phyloP scores from a whole-genome alignment of 30 jellyfish, hydroid and myxozoan species.

The Aurelia sp. region DNA sequence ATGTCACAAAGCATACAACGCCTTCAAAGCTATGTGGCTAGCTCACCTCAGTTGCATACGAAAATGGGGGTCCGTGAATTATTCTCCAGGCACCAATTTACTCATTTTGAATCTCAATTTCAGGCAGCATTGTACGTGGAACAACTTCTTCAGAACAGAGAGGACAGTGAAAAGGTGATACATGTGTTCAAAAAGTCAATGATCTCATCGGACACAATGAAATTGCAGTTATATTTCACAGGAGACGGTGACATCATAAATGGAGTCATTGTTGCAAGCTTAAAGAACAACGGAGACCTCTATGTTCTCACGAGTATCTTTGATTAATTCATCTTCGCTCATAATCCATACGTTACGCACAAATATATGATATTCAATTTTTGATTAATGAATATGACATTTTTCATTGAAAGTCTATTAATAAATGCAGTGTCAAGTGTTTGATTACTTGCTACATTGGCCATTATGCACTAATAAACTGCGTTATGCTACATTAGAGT shows the following conservation, averaged over 20 bases:
- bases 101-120: background rate
- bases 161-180: conserved; percentile 44
- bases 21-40: too few relatives aligned
- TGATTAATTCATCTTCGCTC: conserved; percentile 20
- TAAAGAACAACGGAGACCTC: conserved; percentile 43
- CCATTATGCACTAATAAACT: too few relatives aligned
- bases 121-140: conserved; percentile 57
- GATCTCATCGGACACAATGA: conserved; percentile 45
- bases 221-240: conserved; percentile 20
- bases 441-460: too few relatives aligned
- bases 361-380: too few relatives aligned
- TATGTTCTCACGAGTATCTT: conserved; percentile 16
- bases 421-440: too few relatives aligned
- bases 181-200: conserved; percentile 30
- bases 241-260: conserved; percentile 68
- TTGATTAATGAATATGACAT: too few relatives aligned
- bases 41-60: too few relatives aligned
- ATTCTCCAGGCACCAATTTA: background rate
- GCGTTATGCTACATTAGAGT: too few relatives aligned
- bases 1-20: too few relatives aligned
- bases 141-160: conserved; percentile 56
- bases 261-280: conserved; percentile 40
- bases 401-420: too few relatives aligned
- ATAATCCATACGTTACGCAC: too few relatives aligned
- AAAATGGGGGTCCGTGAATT: too few relatives aligned